Base-by-base conservation (phyloP, 1,140 invertebrate genomes). In the Brachionus asplanchnoidis region DNA sequence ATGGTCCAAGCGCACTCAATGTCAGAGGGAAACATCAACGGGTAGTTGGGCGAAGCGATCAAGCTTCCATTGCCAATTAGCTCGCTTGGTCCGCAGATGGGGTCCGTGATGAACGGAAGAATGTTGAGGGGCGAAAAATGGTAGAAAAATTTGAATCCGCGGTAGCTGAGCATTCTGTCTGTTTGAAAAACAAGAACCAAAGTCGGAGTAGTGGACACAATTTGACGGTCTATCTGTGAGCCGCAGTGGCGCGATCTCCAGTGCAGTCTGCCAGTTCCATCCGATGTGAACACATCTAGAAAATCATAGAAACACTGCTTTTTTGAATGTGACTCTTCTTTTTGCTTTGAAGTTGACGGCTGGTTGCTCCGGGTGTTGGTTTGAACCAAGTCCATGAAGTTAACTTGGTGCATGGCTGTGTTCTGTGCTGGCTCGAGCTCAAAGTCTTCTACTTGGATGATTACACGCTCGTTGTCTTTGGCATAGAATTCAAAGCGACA, bases 251-350 rank as follows among this genome's bases (percentile, higher is more conserved):
- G 53, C 2, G 79, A 82, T 20, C 65, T 23, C 79, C 79, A 82
- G 53, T 65, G 60, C 17, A 65, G 14, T 65, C 79, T 53, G 26
- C 79, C 53, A 14, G 56, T 53, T 12, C 79, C 79, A 26, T 82
- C 79, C 9, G 79, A 65, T 36, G 79, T 65, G 36, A 82, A 82
- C 0, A 82, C 65, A 36, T 82, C 79, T 26, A 82, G 44, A 82
- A 82, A 82, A 65, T 82, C 79, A 36, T 82, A 82, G 36, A 82
- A 82, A 28, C 79, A 82, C 60, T 82, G 79, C 17, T 36, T 42
- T 44, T 68, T 82, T 11, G 79, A 23, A 20, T 40, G 8, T 11
- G 70, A 2, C 8, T 50, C 46, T 23, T 9, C 23, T 46, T 36
- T 11, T 50, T 8, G 42, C 12, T 77, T 50, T 36, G 32, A 11